These are phyloP conservation scores for Spilarctia lutea DNA, from an alignment of 2,888 invertebrate species.

Conservation along the genomic window DNA sequence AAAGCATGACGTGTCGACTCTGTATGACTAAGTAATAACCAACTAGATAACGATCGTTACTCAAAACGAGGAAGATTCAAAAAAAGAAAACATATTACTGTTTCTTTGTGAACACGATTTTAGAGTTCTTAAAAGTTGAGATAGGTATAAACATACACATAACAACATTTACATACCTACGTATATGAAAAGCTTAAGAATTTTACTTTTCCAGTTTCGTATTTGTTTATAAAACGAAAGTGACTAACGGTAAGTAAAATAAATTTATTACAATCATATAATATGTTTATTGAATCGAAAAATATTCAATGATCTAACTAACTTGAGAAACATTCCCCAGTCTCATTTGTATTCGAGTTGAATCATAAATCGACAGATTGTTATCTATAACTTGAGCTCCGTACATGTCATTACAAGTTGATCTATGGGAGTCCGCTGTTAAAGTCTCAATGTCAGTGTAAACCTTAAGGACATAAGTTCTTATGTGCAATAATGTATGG, in stretches of 20 bases:
- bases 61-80: conserved; percentile 15
- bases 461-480: conserved; percentile 38
- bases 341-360: conserved; percentile 73
- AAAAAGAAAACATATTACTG: neutral
- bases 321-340: conserved; percentile 59
- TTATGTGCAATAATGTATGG: conserved; percentile 38
- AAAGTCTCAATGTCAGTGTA: conserved; percentile 44
- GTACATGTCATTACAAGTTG: conserved; percentile 54
- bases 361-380: conserved; percentile 73
- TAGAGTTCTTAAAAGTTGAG: neutral
- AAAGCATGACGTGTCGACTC: conserved; percentile 73
- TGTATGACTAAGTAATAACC: conserved; percentile 71
- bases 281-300: neutral
- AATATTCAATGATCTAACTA: neutral
- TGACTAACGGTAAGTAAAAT: neutral
- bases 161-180: neutral
- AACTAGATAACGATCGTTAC: conserved; percentile 21
- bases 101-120: neutral
- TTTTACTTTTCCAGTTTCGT: neutral
- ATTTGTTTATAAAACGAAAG: neutral
- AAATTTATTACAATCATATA: neutral
- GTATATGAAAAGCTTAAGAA: neutral
- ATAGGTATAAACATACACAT: neutral
- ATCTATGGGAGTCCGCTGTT: conserved; percentile 56
- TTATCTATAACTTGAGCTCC: conserved; percentile 46